Evolutionary conservation across 1,140 invertebrate genomes (phyloP), one percentile per base, ranked within the genome.

Genomic region (Tetragonula clypearis): DNA sequence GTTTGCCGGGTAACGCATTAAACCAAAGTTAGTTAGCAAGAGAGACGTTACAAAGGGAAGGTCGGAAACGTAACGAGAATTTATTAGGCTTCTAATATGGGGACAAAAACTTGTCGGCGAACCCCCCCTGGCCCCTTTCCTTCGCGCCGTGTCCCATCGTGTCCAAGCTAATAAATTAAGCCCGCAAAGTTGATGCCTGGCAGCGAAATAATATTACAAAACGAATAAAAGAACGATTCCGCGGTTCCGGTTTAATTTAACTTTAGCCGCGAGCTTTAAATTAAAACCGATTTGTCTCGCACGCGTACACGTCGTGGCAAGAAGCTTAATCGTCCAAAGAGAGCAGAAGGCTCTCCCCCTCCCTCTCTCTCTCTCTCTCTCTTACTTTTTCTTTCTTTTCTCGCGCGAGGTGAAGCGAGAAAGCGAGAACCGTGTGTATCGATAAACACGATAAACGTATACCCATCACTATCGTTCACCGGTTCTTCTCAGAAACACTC

Each of bases 1-100:
- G 79, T 85, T 88, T 79, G 87, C 80, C 62, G 35, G 53, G 75
- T 79, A 41, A 62, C 19, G 87, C 79, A 35, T 79, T 84, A 79
- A 79, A 72, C 76, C 56, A 69, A 26, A 62, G 55, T 79, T 79
- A 71, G 69, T 89, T 86, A 71, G 71, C 65, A 58, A 68, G 66
- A 41, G 35, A 74, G 41, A 87, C 80, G 78, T 82, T 80, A 74
- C 79, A 82, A 82, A 68, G 77, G 66, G 41, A 8, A 49, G 82
- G 30, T 53, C 62, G 60, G 78, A 55, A 76, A 77, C 68, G 79
- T 82, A 89, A 88, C 87, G 75, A 85, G 83, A 62, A 89, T 88
- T 82, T 89, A 88, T 89, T 84, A 85, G 79, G 74, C 62, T 79
- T 35, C 26, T 55, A 55, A 56, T n/a, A n/a, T 19, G 6, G 11